Evolutionary conservation across 2,113 vertebrate species (phyloP).

Genomic region (Trogon melanurus): DNA sequence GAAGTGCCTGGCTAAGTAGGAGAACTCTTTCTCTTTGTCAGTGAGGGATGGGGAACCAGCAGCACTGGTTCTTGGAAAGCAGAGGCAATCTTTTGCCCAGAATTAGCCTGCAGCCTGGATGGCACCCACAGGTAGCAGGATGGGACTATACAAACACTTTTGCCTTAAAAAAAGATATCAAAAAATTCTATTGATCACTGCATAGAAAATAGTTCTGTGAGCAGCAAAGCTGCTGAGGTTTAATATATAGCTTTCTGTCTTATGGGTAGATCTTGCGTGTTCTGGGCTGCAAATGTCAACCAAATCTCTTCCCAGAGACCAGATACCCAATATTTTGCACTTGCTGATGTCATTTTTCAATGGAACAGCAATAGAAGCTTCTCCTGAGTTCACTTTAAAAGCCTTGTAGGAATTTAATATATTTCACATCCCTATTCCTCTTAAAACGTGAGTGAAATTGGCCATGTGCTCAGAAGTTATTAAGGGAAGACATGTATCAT

Average conservation of each 20-base stretch:
- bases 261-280: not conserved
- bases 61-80: not conserved
- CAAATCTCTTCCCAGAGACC: not conserved
- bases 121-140: not conserved
- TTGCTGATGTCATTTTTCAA: not conserved
- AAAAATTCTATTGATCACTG: not conserved
- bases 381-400: not conserved
- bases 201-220: not conserved
- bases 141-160: not conserved
- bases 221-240: not conserved
- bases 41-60: accelerated
- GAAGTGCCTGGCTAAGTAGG: not conserved
- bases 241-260: not conserved
- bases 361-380: not conserved
- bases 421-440: not conserved
- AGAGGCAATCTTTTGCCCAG: not conserved
- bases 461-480: not conserved
- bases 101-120: not conserved
- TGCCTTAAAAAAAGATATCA: not conserved
- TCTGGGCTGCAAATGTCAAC: not conserved
- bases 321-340: not conserved
- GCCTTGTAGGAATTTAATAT: not conserved
- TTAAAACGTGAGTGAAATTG: not conserved
- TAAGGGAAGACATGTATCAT: not conserved
- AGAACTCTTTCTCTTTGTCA: not conserved